A percentile compares a stretch with the other conserved stretches of the same genome.
Evolutionary conservation across 2,113 vertebrate genomes (phyloP).

Genomic region (Litocranius walleri): DNA sequence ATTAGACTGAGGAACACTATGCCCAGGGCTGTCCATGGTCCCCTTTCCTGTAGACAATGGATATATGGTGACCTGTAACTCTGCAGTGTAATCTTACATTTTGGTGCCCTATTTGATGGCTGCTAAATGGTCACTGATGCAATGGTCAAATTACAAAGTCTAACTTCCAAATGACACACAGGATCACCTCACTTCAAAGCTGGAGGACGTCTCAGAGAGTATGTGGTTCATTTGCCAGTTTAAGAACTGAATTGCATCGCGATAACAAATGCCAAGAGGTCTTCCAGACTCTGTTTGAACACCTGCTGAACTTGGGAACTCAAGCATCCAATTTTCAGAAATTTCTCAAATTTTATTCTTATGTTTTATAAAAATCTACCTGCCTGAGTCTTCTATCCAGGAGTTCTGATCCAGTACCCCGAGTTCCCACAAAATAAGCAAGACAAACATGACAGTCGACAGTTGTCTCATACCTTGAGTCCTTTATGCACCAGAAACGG

Average conservation of each 20-base stretch:
- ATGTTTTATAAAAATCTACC: neutral
- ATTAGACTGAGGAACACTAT: neutral
- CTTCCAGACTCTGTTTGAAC: neutral
- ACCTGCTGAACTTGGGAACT: neutral
- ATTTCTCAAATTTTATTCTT: conserved; percentile 2
- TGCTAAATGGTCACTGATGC: neutral
- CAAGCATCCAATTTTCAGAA: neutral
- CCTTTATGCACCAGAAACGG: neutral
- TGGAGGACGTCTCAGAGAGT: neutral
- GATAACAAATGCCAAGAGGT: neutral
- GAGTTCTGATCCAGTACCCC: neutral
- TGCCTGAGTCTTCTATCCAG: neutral
- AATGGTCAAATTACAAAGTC: neutral
- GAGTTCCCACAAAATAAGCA: neutral
- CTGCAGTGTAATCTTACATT: neutral
- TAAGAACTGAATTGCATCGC: neutral
- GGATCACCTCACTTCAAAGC: neutral
- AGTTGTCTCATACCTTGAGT: neutral
- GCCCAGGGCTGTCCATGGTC: neutral
- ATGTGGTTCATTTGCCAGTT: neutral
- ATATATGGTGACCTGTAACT: neutral
- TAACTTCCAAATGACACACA: neutral
- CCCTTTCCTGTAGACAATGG: neutral
- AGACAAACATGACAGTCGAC: neutral
- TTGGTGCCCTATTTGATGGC: neutral